These are phyloP conservation scores for Trypoxylon attenuatum DNA, from an alignment of 2,888 invertebrate species.

Conservation along the genomic window DNA sequence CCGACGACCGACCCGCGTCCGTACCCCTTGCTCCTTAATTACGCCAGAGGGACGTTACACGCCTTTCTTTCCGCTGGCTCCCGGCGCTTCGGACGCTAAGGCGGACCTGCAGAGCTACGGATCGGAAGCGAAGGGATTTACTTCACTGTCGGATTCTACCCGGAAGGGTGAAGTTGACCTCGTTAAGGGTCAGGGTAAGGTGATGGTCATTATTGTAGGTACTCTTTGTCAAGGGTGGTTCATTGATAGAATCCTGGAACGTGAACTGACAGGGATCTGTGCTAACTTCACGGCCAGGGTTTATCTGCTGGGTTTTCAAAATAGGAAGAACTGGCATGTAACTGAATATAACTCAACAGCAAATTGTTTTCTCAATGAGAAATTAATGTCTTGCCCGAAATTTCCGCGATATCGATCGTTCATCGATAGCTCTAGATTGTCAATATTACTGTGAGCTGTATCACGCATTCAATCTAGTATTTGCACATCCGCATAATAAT, in stretches of 20 bases:
- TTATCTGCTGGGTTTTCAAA: no score
- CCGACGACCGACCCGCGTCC: conserved; percentile 13
- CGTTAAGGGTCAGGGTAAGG: neutral
- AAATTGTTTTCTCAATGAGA: no score
- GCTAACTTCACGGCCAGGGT: no score
- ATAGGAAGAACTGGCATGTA: no score
- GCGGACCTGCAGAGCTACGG: neutral
- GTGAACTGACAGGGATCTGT: neutral
- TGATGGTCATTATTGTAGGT: neutral
- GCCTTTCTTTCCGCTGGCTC: conserved; percentile 30
- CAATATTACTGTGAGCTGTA: no score
- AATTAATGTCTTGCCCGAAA: no score
- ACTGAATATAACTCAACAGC: no score
- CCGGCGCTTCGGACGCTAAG: neutral
- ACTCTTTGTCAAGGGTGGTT: neutral
- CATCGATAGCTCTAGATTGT: no score
- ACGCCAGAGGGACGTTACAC: conserved; percentile 59
- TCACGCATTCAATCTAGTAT: no score
- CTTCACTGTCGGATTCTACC: neutral
- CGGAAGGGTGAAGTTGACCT: conserved; percentile 4
- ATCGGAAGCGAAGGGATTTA: neutral
- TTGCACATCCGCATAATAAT: no score
- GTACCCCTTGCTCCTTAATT: conserved; percentile 65
- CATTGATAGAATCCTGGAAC: neutral
- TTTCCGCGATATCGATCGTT: no score